Conservation (phyloP, 64 coral and sea anemone genomes). For the Porites lutea region DNA sequence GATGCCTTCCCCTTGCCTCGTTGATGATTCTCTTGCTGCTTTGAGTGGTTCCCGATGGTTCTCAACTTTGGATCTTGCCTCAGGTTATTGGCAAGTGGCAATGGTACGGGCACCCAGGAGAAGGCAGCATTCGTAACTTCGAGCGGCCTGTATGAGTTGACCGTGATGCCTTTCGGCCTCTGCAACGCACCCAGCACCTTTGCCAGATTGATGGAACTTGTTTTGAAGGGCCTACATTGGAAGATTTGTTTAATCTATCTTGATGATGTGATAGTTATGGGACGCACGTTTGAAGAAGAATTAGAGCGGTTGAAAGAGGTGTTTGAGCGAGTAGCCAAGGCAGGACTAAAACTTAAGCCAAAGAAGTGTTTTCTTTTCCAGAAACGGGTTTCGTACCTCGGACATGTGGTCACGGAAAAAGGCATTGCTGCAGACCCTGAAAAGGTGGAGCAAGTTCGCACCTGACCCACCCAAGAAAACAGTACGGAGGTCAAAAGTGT, state of each 20-base stretch:
- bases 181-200: constrained; percentile 37
- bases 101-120: not conserved
- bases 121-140: constrained; percentile 32
- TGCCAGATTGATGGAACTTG: constrained; percentile 62
- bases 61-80: not conserved
- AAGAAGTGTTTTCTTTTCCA: constrained; percentile 49
- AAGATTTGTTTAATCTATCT: constrained; percentile 31
- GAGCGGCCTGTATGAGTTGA: constrained; percentile 50
- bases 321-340: constrained; percentile 15
- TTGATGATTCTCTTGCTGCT: constrained; percentile 17
- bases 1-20: not conserved
- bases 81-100: too few species aligned
- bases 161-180: too few species aligned
- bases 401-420: constrained; percentile 13
- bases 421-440: constrained; percentile 7
- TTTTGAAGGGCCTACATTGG: constrained; percentile 35
- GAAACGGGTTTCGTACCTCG: constrained; percentile 11
- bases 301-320: not conserved
- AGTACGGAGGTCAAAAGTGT: not conserved
- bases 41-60: constrained; percentile 3
- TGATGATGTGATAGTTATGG: constrained; percentile 50
- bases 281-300: constrained; percentile 18
- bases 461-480: not conserved
- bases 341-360: constrained; percentile 56
- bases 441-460: constrained; percentile 12